Percentiles rank a stretch among this genome's conserved stretches.
These are phyloP conservation scores for Orbicella faveolata DNA, from an alignment of 64 coral and sea anemone genomes.

Conservation along the genomic window DNA sequence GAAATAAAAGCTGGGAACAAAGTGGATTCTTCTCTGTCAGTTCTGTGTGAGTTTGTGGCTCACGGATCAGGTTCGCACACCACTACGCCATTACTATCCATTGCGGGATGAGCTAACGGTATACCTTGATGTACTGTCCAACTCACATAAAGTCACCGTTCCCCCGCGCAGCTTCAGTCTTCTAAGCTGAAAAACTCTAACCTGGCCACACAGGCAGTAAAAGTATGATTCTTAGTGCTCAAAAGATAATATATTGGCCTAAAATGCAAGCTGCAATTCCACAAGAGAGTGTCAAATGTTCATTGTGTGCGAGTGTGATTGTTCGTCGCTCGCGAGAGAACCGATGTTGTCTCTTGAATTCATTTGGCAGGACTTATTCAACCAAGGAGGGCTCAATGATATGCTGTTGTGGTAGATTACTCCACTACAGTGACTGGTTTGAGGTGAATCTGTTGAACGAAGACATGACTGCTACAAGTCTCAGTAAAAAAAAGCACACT, in stretches of 20 bases:
- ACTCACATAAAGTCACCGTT: constrained; percentile 57
- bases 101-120: constrained; percentile 43
- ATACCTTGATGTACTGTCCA: constrained; percentile 52
- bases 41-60: constrained; percentile 47
- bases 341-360: constrained; percentile 66
- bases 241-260: constrained; percentile 51
- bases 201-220: background rate
- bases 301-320: constrained; percentile 30
- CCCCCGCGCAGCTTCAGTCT: constrained; percentile 38
- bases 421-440: constrained; percentile 24
- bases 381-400: constrained; percentile 9
- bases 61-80: constrained; percentile 11
- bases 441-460: constrained; percentile 9
- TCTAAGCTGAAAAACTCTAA: constrained; percentile 22
- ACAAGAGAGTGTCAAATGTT: constrained; percentile 39
- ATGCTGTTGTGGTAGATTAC: background rate
- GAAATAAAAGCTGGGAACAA: constrained; percentile 15
- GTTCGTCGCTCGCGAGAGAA: constrained; percentile 35
- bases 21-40: constrained; percentile 28
- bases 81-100: constrained; percentile 43
- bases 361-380: constrained; percentile 44
- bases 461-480: constrained; percentile 4
- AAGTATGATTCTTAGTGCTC: background rate
- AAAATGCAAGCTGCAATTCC: constrained; percentile 52
- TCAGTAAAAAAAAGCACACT: constrained; percentile 8